Conservation (phyloP, 2,888 invertebrate species). For the Dendrolimus pini region DNA sequence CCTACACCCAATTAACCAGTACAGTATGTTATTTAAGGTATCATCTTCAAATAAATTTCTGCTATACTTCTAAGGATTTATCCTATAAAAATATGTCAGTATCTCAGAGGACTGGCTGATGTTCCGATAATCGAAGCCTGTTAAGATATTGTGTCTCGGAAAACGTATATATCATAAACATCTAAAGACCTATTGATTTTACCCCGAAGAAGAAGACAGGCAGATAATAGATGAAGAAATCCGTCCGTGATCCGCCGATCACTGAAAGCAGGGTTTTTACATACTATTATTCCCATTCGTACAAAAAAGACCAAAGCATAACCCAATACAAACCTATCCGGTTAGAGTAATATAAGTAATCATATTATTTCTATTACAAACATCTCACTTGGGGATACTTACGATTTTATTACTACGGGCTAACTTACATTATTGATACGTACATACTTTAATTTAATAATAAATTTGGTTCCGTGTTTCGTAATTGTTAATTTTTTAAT, state of each 20-base stretch:
- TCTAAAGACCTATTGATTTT: background rate
- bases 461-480: constrained; percentile 37
- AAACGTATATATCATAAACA: background rate
- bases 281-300: background rate
- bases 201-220: no score
- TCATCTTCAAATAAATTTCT: no score
- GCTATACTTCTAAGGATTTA: no score
- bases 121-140: constrained; percentile 4
- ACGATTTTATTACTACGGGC: constrained; percentile 34
- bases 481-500: constrained; percentile 9
- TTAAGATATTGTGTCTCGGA: background rate
- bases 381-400: constrained; percentile 55
- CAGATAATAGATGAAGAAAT: no score
- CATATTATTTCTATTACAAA: constrained; percentile 27
- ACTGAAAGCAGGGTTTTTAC: no score
- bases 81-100: no score
- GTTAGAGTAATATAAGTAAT: background rate
- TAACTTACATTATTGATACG: constrained; percentile 20
- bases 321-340: background rate
- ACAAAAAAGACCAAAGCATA: background rate
- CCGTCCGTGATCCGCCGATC: no score
- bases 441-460: constrained; percentile 11
- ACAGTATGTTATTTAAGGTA: no score
- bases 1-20: no score
- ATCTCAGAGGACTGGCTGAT: no score